phyloP scores from a whole-genome alignment of 2,888 invertebrate genomes.

The Mythimna lalbum region DNA sequence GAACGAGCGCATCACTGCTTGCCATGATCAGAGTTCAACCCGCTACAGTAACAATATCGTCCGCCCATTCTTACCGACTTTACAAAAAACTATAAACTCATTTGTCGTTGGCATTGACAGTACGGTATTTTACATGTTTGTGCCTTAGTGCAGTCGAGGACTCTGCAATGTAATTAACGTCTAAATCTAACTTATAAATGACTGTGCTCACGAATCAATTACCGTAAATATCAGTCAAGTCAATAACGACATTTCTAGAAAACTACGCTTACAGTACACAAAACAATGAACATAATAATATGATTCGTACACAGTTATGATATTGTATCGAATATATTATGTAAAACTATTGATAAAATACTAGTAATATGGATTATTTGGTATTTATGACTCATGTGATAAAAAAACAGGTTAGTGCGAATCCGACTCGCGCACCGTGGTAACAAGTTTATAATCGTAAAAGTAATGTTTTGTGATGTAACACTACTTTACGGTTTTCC shows the following conservation, averaged over 20 bases:
- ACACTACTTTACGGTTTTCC: no score
- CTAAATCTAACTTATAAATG: slow-evolving; percentile 9
- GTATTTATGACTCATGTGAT: slow-evolving; percentile 1
- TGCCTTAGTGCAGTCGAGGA: neutral
- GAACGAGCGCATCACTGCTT: no score
- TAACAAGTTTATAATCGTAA: no score
- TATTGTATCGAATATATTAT: slow-evolving; percentile 28
- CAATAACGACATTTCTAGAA: slow-evolving; percentile 2
- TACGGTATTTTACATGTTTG: no score
- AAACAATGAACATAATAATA: slow-evolving; percentile 12
- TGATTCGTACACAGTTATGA: slow-evolving; percentile 11
- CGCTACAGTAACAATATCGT: no score
- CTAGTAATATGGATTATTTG: slow-evolving; percentile 2
- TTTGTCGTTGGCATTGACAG: no score
- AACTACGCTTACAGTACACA: slow-evolving; percentile 4
- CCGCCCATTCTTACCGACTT: no score
- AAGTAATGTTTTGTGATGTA: no score
- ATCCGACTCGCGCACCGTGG: no score
- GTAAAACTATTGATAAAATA: slow-evolving; percentile 24
- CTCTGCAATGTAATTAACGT: neutral
- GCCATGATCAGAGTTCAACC: no score
- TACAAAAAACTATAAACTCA: no score
- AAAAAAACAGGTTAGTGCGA: neutral
- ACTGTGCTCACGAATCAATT: neutral
- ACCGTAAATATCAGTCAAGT: slow-evolving; percentile 4